Percentiles rank a stretch among this genome's conserved stretches.
These are phyloP conservation scores for Arge pagana DNA, from an alignment of 2,888 invertebrate genomes.

Conservation along the genomic window DNA sequence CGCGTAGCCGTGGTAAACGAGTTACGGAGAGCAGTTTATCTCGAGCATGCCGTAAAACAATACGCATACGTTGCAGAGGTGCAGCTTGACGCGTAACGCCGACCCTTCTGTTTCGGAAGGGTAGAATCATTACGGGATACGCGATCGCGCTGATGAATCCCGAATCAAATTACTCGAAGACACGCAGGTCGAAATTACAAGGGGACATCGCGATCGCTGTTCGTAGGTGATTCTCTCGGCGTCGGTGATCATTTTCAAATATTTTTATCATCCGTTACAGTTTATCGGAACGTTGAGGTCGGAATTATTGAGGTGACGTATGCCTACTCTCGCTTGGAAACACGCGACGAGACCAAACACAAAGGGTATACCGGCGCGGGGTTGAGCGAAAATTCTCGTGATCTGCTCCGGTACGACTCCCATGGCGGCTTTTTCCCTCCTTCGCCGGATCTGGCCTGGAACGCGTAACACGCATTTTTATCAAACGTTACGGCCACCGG, in stretches of 20 bases:
- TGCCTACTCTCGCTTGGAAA: conserved; percentile 1
- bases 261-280: no score
- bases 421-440: conserved; percentile 51
- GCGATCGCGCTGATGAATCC: conserved; percentile 3
- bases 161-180: conserved; percentile 10
- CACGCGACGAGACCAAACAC: conserved; percentile 17
- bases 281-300: no score
- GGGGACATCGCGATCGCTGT: no score
- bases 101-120: conserved; percentile 7
- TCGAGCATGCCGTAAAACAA: conserved; percentile 16
- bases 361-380: conserved; percentile 36
- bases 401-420: conserved; percentile 55
- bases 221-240: no score
- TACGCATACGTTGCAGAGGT: conserved; percentile 3
- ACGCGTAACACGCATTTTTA: conserved; percentile 59
- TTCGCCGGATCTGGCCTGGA: conserved; percentile 46
- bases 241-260: no score
- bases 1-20: conserved; percentile 14
- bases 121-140: neutral
- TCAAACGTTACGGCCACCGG: conserved; percentile 57
- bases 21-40: conserved; percentile 20
- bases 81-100: neutral
- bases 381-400: conserved; percentile 54
- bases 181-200: no score
- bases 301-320: conserved; percentile 8